Evolutionary conservation across 1,140 invertebrate species (phyloP).

Genomic region (Delia radicum): DNA sequence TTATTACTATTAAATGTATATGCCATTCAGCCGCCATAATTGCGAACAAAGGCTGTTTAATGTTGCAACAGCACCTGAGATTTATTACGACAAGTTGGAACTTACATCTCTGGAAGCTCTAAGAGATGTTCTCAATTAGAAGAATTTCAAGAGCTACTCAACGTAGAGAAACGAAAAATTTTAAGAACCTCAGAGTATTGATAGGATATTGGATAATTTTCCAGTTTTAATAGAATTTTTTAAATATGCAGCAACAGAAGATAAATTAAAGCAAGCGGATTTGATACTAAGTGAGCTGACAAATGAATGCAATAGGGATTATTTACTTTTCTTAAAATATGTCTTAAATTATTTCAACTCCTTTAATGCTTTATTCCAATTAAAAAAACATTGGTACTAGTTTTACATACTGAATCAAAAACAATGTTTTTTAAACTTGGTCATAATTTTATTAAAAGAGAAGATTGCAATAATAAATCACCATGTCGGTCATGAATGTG

Average conservation of each 20-base stretch:
- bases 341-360: constrained; percentile 2
- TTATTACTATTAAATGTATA: constrained; percentile 32
- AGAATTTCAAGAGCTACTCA: constrained; percentile 18
- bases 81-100: constrained; percentile 26
- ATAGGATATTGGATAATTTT: not conserved
- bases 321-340: constrained; percentile 10
- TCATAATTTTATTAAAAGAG: not conserved
- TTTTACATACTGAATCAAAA: not conserved
- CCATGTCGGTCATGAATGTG: not conserved
- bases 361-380: not conserved
- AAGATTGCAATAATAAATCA: not conserved
- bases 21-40: constrained; percentile 36
- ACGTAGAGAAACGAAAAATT: not conserved
- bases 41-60: constrained; percentile 32
- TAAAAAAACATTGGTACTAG: too few relatives aligned
- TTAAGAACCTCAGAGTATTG: not conserved
- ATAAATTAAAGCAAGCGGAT: not conserved
- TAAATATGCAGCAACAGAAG: not conserved
- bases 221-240: not conserved
- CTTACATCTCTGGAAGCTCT: constrained; percentile 27
- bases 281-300: not conserved
- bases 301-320: not conserved
- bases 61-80: constrained; percentile 35
- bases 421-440: not conserved
- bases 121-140: constrained; percentile 24